phyloP scores from a whole-genome alignment of 30 jellyfish, hydroid and myxozoan genomes.

The Cassiopea xamachana region DNA sequence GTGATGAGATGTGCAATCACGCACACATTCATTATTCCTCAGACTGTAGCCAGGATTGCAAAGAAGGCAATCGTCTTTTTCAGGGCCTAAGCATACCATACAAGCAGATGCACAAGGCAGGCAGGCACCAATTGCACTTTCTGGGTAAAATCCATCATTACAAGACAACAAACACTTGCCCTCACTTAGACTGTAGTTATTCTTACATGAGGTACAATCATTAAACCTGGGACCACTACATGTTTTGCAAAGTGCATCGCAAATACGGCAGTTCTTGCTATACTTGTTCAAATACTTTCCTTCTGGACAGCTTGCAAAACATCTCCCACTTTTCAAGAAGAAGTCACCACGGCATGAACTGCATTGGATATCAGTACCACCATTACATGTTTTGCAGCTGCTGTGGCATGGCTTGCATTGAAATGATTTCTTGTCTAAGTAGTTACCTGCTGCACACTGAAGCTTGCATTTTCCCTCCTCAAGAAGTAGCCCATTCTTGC shows the following conservation, averaged over 20 bases:
- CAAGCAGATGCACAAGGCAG: constrained; percentile 76
- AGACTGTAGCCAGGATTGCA: constrained; percentile 58
- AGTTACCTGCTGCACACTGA: constrained; percentile 69
- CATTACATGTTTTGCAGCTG: constrained; percentile 67
- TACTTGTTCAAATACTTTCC: constrained; percentile 47
- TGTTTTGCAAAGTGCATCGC: constrained; percentile 71
- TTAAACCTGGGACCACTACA: constrained; percentile 57
- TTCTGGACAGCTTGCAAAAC: constrained; percentile 65
- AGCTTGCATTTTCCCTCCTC: constrained; percentile 40
- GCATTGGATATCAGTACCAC: constrained; percentile 52
- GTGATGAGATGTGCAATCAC: constrained; percentile 37
- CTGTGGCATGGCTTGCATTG: constrained; percentile 53
- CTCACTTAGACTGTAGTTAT: constrained; percentile 26
- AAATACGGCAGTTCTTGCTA: constrained; percentile 46
- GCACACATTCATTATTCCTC: constrained; percentile 30
- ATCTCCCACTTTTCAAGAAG: constrained; percentile 51
- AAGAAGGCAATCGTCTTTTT: constrained; percentile 49
- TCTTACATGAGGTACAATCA: constrained; percentile 75
- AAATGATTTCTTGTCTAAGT: constrained; percentile 18
- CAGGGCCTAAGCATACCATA: constrained; percentile 78
- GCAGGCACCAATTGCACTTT: constrained; percentile 32
- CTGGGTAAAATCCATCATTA: constrained; percentile 57
- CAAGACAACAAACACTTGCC: constrained; percentile 66
- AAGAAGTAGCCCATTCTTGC: constrained; percentile 56
- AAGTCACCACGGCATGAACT: constrained; percentile 63